phyloP scores from a whole-genome alignment of 2,888 invertebrate species.

The Microdon myrmicae region DNA sequence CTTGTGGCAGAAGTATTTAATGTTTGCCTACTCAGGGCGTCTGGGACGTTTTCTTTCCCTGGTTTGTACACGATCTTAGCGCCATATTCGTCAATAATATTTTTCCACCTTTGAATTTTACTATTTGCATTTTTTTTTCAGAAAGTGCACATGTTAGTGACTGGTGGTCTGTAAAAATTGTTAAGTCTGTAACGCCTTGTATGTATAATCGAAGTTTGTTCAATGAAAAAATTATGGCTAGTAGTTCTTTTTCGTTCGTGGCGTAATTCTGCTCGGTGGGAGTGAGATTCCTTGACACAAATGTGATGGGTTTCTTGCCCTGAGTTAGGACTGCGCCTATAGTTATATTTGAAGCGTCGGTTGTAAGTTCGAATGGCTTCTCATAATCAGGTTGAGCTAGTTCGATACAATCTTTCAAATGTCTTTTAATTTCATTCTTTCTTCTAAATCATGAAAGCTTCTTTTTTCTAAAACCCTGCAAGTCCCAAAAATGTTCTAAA shows the following conservation, averaged over 20 bases:
- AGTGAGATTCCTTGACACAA: slow-evolving; percentile 23
- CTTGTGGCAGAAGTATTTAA: too few species aligned
- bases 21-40: slow-evolving; percentile 9
- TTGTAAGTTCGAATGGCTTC: slow-evolving; percentile 11
- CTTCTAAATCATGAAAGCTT: too few species aligned
- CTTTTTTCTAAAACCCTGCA: too few species aligned
- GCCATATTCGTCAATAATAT: slow-evolving; percentile 28
- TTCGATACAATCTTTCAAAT: too few species aligned
- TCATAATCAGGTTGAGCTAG: slow-evolving; percentile 8
- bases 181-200: slow-evolving; percentile 11
- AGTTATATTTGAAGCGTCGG: slow-evolving; percentile 7
- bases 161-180: slow-evolving; percentile 23
- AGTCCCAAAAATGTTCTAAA: slow-evolving; percentile 9
- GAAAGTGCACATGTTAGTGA: slow-evolving; percentile 41
- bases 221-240: slow-evolving; percentile 14
- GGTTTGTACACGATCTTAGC: slow-evolving; percentile 59
- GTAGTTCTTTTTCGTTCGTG: slow-evolving; percentile 23
- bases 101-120: slow-evolving; percentile 37
- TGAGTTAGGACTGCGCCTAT: slow-evolving; percentile 22
- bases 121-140: slow-evolving; percentile 38
- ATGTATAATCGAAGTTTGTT: slow-evolving; percentile 13
- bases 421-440: too few species aligned
- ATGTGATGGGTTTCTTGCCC: slow-evolving; percentile 16
- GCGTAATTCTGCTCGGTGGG: slow-evolving; percentile 21
- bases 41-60: slow-evolving; percentile 58